Evolutionary conservation across 2,888 invertebrate genomes (phyloP).

Genomic region (Drosophila maculinotata): DNA sequence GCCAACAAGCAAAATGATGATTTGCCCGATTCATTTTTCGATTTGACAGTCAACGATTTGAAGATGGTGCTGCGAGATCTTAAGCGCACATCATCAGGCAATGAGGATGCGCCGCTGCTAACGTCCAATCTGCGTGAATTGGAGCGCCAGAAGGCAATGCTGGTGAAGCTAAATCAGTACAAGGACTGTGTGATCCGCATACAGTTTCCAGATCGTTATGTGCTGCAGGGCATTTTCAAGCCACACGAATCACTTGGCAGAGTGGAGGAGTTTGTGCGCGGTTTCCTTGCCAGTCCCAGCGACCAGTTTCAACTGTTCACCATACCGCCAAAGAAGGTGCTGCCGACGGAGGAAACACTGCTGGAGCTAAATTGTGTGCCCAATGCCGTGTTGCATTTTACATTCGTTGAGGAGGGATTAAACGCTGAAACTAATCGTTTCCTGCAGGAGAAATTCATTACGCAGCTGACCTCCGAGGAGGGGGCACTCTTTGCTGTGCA

Average conservation of each 20-base stretch:
- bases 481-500: conserved; percentile 89
- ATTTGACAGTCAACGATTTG: conserved; percentile 93
- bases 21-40: conserved; percentile 94
- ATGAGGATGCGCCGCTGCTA: conserved; percentile 91
- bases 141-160: conserved; percentile 86
- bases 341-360: conserved; percentile 88
- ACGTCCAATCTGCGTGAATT: conserved; percentile 88
- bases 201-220: conserved; percentile 93
- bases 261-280: conserved; percentile 90
- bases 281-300: conserved; percentile 88
- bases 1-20: conserved; percentile 89
- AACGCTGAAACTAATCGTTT: conserved; percentile 73
- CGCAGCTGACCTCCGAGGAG: conserved; percentile 88
- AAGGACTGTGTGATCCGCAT: conserved; percentile 92
- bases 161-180: conserved; percentile 89
- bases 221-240: conserved; percentile 94
- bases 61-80: conserved; percentile 91
- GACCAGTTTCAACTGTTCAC: conserved; percentile 92
- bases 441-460: conserved; percentile 87
- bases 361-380: conserved; percentile 92
- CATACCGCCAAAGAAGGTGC: conserved; percentile 91
- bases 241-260: conserved; percentile 90
- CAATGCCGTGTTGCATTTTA: conserved; percentile 91
- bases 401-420: conserved; percentile 85
- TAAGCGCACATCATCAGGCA: conserved; percentile 87